These are phyloP conservation scores for Stegodyphus mimosarum DNA, from an alignment of 1,140 invertebrate species.

Conservation along the genomic window DNA sequence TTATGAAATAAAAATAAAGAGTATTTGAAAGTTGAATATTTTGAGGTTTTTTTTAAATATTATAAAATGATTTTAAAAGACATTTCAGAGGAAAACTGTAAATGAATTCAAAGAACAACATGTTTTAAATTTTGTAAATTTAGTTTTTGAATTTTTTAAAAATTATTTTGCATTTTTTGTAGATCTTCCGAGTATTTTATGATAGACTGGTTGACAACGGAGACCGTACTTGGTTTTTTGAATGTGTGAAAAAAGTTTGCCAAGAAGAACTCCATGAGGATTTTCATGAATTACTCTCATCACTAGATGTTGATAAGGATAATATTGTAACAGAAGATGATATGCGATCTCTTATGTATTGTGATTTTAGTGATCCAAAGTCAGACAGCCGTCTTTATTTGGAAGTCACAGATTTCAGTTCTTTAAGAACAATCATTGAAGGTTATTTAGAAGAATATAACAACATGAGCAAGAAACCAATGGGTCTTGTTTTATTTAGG, in stretches of 20 bases:
- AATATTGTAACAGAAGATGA: conserved; percentile 79
- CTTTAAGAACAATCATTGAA: conserved; percentile 86
- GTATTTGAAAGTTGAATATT: too few species aligned
- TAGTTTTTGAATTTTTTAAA: background rate
- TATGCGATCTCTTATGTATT: conserved; percentile 89
- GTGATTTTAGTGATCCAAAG: conserved; percentile 95
- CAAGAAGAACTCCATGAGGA: conserved; percentile 70
- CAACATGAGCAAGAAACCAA: conserved; percentile 96
- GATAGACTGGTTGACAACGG: conserved; percentile 87
- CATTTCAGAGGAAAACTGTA: background rate
- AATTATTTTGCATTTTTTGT: conserved; percentile 11
- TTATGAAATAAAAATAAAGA: too few species aligned
- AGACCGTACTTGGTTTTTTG: conserved; percentile 86
- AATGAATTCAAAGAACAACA: background rate
- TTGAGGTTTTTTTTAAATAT: too few species aligned
- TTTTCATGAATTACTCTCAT: conserved; percentile 72
- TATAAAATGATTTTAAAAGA: too few species aligned
- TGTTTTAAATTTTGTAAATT: background rate
- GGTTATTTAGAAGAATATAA: conserved; percentile 92
- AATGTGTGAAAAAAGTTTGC: conserved; percentile 68
- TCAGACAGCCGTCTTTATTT: conserved; percentile 87
- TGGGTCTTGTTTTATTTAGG: conserved; percentile 95
- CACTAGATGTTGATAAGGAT: conserved; percentile 70
- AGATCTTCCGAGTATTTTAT: conserved; percentile 86
- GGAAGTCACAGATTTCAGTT: conserved; percentile 86